These are phyloP conservation scores for Taphrorychus bicolor DNA, from an alignment of 2,888 invertebrate genomes.

Conservation along the genomic window DNA sequence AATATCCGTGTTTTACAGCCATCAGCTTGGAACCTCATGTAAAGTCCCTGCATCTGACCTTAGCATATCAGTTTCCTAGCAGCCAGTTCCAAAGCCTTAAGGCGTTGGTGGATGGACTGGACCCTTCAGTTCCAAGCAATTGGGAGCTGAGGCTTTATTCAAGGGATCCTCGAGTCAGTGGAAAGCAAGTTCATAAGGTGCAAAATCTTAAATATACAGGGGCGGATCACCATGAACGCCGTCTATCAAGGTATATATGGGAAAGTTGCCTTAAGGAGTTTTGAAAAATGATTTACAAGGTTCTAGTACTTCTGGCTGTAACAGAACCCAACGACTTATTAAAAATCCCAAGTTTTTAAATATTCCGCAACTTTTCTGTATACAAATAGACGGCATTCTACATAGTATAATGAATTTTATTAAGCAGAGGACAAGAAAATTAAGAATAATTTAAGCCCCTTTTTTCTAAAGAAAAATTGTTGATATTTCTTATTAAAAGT, in stretches of 20 bases:
- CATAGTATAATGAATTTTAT: no score
- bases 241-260: no score
- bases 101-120: conserved; percentile 75
- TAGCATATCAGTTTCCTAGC: conserved; percentile 87
- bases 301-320: no score
- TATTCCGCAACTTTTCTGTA: no score
- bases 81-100: conserved; percentile 75
- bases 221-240: no score
- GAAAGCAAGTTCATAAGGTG: conserved; percentile 68
- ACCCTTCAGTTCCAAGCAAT: conserved; percentile 69
- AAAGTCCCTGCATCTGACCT: conserved; percentile 85
- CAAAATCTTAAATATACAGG: conserved; percentile 23
- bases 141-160: conserved; percentile 92
- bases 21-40: conserved; percentile 80
- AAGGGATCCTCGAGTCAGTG: conserved; percentile 77
- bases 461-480: no score
- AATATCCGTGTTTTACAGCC: conserved; percentile 60
- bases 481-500: no score
- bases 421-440: no score
- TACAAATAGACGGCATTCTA: no score
- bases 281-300: neutral
- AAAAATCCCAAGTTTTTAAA: no score
- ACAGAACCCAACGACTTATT: no score
- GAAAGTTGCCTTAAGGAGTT: neutral
- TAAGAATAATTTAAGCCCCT: no score